Evolutionary conservation across 2,888 invertebrate species (phyloP), one percentile per base, ranked within the genome.

Genomic region (Panorpa germanica): DNA sequence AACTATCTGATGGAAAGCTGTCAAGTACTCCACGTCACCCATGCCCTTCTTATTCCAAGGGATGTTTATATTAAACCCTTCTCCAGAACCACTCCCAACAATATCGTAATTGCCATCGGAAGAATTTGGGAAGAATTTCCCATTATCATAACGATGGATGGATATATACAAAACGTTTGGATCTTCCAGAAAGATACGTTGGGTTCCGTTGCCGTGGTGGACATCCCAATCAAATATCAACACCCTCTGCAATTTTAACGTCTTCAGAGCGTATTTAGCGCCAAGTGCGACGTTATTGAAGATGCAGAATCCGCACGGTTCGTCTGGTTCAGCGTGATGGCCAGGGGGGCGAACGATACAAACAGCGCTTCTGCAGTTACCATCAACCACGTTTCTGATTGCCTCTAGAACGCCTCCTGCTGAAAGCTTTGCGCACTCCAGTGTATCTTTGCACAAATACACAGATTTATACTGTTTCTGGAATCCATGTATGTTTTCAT

Each of bases 181-280:
- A 44, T 76, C 65, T 4, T 70, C 58, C 34, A 81, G 75, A 29
- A 88, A 83, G 36, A 81, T 69, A 26, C 68, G 63, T 52, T 86
- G 85, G 6, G 81, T 85, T 2, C 90, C 93, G 49, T 95, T 88
- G 2, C 93, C 93, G 48, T 95, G 93, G 46, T 95, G 93, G 3
- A 95, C 76, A 52, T 95, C 95, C 83, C 93, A 95, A 57, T 95
- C 95, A 1, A 95, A 50, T 30, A 95, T 70, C 23, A 82, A 45
- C 5, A 74, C 56, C 22, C 78, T 70, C 38, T 33, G 49, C 37
- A 32, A 17, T 13, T 15, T 12, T 39, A 50, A 71, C 73, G 65
- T 60, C 40, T 64, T 57, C 2, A 77, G 43, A 2, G 83, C 83
- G 49, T 81, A 71, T 39, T 63, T 63, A 1, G 90, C 86, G 3